Evolutionary conservation across 1,140 invertebrate genomes (phyloP).

Genomic region (Centruroides sculpturatus): DNA sequence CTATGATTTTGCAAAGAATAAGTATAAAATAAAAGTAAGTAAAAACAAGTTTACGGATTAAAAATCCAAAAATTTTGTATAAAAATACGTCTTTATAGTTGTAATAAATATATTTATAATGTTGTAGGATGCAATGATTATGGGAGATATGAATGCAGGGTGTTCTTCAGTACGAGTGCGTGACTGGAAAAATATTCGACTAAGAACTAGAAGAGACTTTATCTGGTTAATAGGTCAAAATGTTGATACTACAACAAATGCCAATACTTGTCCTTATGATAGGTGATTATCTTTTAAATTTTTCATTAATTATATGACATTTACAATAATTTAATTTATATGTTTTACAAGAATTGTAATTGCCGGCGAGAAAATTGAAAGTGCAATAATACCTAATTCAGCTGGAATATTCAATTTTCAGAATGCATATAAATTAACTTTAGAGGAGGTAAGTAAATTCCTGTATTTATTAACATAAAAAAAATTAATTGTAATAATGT

Average conservation of each 20-base stretch:
- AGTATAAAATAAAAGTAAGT: constrained; percentile 5
- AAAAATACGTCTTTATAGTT: no score
- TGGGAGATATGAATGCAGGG: constrained; percentile 12
- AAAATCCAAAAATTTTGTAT: no score
- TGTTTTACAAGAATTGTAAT: constrained; percentile 4
- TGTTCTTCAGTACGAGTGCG: constrained; percentile 4
- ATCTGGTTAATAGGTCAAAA: constrained; percentile 9
- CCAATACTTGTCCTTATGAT: constrained; percentile 9
- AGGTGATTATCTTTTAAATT: neutral
- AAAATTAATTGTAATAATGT: no score
- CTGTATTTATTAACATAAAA: no score
- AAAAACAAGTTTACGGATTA: neutral
- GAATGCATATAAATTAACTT: constrained; percentile 2
- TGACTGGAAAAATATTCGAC: constrained; percentile 6
- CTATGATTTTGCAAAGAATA: constrained; percentile 4
- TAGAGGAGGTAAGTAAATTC: neutral
- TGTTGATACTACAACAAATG: constrained; percentile 2
- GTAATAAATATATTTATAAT: neutral
- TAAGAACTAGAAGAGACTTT: constrained; percentile 9
- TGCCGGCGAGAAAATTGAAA: constrained; percentile 8
- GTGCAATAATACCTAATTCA: constrained; percentile 5
- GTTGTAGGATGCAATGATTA: constrained; percentile 8
- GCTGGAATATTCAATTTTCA: constrained; percentile 3
- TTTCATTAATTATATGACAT: no score
- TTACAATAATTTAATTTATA: no score